These are phyloP conservation scores for Neodiprion fabricii DNA, from an alignment of 1,140 invertebrate genomes.

Conservation along the genomic window DNA sequence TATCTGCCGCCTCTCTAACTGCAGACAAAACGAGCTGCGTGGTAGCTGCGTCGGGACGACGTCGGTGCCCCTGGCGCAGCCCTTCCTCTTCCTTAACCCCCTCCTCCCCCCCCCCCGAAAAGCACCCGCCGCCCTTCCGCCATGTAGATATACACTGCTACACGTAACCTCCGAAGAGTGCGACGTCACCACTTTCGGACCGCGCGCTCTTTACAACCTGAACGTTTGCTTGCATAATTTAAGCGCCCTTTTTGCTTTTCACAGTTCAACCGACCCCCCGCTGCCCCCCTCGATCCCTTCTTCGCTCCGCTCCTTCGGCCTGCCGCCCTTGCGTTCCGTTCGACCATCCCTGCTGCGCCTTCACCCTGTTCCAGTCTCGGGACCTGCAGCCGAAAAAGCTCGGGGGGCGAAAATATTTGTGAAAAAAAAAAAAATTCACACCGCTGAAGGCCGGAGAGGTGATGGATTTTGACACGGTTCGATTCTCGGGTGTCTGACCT, in stretches of 20 bases:
- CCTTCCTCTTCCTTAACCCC: constrained; percentile 61
- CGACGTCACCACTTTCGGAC: constrained; percentile 14
- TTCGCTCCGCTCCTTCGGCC: no score
- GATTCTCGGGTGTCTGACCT: no score
- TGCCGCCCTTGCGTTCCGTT: no score
- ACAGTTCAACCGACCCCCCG: constrained; percentile 6
- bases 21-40: constrained; percentile 59
- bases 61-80: constrained; percentile 65
- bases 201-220: constrained; percentile 34
- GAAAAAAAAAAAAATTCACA: constrained; percentile 29
- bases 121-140: not conserved
- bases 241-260: constrained; percentile 32
- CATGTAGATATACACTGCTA: no score
- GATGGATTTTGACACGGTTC: not conserved
- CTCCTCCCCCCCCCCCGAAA: constrained; percentile 22
- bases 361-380: constrained; percentile 33
- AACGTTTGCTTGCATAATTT: constrained; percentile 43
- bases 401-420: constrained; percentile 48
- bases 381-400: not conserved
- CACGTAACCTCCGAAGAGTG: constrained; percentile 25
- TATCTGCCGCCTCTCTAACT: constrained; percentile 1
- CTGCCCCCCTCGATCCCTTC: not conserved
- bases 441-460: not conserved
- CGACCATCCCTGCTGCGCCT: not conserved
- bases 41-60: constrained; percentile 67